Percentiles rank a stretch among this genome's conserved stretches.
These are phyloP conservation scores for Anas bahamensis DNA, from an alignment of 2,797 vertebrate species.

Conservation along the genomic window DNA sequence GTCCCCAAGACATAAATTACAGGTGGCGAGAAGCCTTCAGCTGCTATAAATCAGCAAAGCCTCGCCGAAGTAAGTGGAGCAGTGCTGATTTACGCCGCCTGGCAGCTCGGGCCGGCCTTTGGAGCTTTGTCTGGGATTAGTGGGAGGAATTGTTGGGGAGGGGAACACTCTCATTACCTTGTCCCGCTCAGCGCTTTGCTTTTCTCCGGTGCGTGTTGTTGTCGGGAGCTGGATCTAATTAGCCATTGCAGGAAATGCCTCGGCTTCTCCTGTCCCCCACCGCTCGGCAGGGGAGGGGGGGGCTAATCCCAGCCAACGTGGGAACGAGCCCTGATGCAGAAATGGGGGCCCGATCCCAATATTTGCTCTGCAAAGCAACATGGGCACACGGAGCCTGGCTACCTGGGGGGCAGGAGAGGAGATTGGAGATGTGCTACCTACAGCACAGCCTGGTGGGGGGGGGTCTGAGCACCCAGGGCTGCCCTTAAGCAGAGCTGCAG, in stretches of 20 bases:
- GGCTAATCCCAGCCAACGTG: not conserved
- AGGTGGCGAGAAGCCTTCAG: not conserved
- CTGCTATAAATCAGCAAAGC: not conserved
- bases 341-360: not conserved
- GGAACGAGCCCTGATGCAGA: not conserved
- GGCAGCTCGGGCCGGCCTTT: rapidly evolving
- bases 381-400: not conserved
- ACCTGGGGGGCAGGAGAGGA: not conserved
- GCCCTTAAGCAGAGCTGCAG: not conserved
- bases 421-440: not conserved
- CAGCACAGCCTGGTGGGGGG: rapidly evolving
- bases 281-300: not conserved
- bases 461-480: not conserved
- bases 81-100: not conserved
- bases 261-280: not conserved
- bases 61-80: not conserved
- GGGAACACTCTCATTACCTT: not conserved
- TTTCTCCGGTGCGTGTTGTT: not conserved
- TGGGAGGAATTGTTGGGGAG: not conserved
- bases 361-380: not conserved
- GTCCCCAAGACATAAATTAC: not conserved
- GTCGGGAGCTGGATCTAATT: conserved; percentile 16
- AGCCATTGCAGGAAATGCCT: conserved; percentile 4
- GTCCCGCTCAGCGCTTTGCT: not conserved
- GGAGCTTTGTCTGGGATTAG: conserved; percentile 19